Base-by-base conservation (phyloP, 2,797 vertebrate genomes). In the Coccyzus lansbergi region DNA sequence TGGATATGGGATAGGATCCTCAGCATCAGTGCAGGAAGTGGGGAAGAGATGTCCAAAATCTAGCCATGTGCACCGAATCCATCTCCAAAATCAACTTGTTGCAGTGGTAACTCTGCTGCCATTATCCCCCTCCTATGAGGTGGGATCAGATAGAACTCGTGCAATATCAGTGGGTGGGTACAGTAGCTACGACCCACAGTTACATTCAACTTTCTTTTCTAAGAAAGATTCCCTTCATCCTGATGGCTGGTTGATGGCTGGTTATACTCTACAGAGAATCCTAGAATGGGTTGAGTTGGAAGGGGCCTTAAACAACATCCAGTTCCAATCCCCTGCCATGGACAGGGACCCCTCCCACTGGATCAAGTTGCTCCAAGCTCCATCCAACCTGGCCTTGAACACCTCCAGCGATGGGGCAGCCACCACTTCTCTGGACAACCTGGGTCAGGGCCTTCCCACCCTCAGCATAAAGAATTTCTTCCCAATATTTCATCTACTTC, bases 21-120 rank as follows among this genome's bases (percentile, higher is more conserved):
- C 1, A 34, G 55, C 9, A 0, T 28, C 53, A 56, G 48, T 9
- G 0, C 70, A 17, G 31, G 33, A 20, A 1, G 10, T 15, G 42
- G n/a, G 31, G 16, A 18, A 28, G 75, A 83, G 68, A 70, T 74
- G 68, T 87, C 83, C 72, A 52, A 75, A 28, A 65, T 9, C 15
- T 33, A 80, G 25, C 69, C 2, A 0, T 28, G 24, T 1, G 6
- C 2, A 10, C 48, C 69, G 65, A 5, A 1, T 67, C 58, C 79
- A 33, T n/a, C 53, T 65, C 69, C 7, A 1, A 40, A 56, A 33
- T 8, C 14, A 6, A 42, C 58, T 51, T 5, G 20, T 33, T 15
- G 46, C 1, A 2, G 65, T 5, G 0, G 31, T 10, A 25, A 36
- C 53, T 60, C 74, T 26, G 40, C 74, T 26, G 56, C 79, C 52